phyloP scores from a whole-genome alignment of 37 sponge, comb jelly and placozoan species.

The Chondrosia reniformis region DNA sequence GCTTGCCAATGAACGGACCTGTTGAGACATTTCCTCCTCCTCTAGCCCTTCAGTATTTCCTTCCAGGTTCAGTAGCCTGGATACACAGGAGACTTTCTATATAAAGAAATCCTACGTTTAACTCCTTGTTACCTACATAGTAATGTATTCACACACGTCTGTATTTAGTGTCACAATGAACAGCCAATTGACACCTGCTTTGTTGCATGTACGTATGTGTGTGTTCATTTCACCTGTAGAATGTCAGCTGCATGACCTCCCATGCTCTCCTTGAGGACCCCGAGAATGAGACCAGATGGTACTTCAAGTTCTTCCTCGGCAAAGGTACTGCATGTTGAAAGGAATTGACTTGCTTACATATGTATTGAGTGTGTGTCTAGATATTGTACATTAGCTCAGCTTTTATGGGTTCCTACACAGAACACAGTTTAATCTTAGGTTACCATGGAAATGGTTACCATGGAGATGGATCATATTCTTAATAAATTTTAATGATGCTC shows the following conservation, averaged over 20 bases:
- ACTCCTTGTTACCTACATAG: too few species aligned
- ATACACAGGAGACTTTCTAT: too few species aligned
- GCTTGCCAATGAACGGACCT: too few species aligned
- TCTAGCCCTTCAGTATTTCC: too few species aligned
- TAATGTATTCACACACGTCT: background rate
- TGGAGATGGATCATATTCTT: background rate
- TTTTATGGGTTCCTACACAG: too few species aligned
- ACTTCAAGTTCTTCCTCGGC: conserved; percentile 93
- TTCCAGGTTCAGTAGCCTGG: too few species aligned
- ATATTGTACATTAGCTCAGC: too few species aligned
- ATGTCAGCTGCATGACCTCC: background rate
- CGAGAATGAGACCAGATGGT: conserved; percentile 90
- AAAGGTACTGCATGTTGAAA: conserved; percentile 9
- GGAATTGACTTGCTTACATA: background rate
- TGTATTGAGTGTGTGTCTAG: background rate
- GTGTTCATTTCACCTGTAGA: background rate
- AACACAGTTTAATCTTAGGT: too few species aligned
- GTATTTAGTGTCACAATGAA: background rate
- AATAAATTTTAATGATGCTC: too few species aligned
- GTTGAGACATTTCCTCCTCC: too few species aligned
- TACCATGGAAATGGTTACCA: background rate
- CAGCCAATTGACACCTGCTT: background rate
- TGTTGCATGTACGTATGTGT: background rate
- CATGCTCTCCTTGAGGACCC: conserved; percentile 81
- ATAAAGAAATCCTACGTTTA: too few species aligned